Evolutionary conservation across 2,797 vertebrate genomes (phyloP).

Genomic region (Eulemur mongoz): DNA sequence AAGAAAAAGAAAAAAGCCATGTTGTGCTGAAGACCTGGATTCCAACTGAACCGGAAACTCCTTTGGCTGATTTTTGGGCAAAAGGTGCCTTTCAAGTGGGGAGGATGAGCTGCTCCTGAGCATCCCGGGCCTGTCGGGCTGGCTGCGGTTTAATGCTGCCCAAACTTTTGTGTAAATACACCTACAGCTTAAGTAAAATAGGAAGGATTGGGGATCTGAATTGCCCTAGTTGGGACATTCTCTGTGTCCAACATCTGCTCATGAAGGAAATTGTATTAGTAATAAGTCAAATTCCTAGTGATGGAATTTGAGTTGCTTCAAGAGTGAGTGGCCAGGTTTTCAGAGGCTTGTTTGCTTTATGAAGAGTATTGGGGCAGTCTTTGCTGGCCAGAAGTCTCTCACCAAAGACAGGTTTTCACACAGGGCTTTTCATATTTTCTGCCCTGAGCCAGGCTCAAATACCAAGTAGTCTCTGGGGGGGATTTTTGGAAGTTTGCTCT

Average conservation of each 20-base stretch:
- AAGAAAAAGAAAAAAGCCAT: slow-evolving; percentile 32
- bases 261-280: slow-evolving; percentile 70
- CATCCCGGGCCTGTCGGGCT: slow-evolving; percentile 17
- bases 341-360: slow-evolving; percentile 63
- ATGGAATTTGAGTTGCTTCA: slow-evolving; percentile 23
- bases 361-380: slow-evolving; percentile 43
- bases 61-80: slow-evolving; percentile 52
- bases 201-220: slow-evolving; percentile 56
- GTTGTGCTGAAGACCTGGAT: slow-evolving; percentile 66
- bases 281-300: slow-evolving; percentile 50
- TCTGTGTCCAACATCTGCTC: slow-evolving; percentile 53
- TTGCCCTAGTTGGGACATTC: slow-evolving; percentile 16
- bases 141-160: slow-evolving; percentile 65
- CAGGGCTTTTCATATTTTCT: slow-evolving; percentile 72
- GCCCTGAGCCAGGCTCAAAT: slow-evolving; percentile 61
- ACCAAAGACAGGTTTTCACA: slow-evolving; percentile 69
- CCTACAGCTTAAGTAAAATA: slow-evolving; percentile 74
- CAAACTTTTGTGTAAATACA: slow-evolving; percentile 72
- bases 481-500: slow-evolving; percentile 61
- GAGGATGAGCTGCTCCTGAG: slow-evolving; percentile 51
- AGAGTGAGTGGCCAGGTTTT: slow-evolving; percentile 24
- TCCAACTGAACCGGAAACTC: slow-evolving; percentile 70
- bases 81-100: slow-evolving; percentile 74
- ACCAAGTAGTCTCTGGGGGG: slow-evolving; percentile 47
- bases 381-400: slow-evolving; percentile 63